A percentile compares a stretch with the other conserved stretches of the same genome.
These are phyloP conservation scores for Sebastes taczanowskii DNA, from an alignment of 2,797 vertebrate species.

Conservation along the genomic window DNA sequence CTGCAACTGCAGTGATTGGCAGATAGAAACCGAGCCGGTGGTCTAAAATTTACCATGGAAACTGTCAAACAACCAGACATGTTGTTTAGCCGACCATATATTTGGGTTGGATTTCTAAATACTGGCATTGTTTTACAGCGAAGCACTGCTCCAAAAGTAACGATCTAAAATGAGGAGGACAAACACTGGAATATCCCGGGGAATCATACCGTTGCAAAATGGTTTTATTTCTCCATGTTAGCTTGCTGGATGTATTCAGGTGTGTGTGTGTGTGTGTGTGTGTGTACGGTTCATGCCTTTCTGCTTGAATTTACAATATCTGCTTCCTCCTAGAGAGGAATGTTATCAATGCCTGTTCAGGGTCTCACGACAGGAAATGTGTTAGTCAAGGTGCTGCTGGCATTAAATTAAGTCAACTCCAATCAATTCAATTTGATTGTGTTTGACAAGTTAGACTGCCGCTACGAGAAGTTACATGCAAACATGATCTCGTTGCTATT, in stretches of 20 bases:
- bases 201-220: constrained; percentile 16
- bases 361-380: background rate
- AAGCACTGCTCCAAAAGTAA: constrained; percentile 24
- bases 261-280: constrained; percentile 2
- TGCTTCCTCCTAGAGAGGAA: background rate
- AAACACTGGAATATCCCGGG: constrained; percentile 28
- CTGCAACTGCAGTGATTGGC: constrained; percentile 39
- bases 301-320: background rate
- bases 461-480: background rate
- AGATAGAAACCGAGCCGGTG: constrained; percentile 43
- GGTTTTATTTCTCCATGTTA: constrained; percentile 12
- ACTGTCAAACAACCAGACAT: constrained; percentile 63
- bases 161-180: constrained; percentile 29
- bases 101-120: constrained; percentile 55
- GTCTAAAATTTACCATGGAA: constrained; percentile 49
- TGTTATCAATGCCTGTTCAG: background rate
- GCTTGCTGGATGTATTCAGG: background rate
- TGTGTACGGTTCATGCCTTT: background rate
- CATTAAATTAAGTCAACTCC: background rate
- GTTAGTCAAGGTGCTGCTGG: constrained; percentile 8
- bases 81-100: constrained; percentile 47
- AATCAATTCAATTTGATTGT: background rate
- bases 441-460: constrained; percentile 18
- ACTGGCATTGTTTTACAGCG: constrained; percentile 24
- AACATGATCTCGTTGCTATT: background rate